phyloP scores from a whole-genome alignment of 64 coral and sea anemone genomes.

The Hydrozoanthus tunicans region DNA sequence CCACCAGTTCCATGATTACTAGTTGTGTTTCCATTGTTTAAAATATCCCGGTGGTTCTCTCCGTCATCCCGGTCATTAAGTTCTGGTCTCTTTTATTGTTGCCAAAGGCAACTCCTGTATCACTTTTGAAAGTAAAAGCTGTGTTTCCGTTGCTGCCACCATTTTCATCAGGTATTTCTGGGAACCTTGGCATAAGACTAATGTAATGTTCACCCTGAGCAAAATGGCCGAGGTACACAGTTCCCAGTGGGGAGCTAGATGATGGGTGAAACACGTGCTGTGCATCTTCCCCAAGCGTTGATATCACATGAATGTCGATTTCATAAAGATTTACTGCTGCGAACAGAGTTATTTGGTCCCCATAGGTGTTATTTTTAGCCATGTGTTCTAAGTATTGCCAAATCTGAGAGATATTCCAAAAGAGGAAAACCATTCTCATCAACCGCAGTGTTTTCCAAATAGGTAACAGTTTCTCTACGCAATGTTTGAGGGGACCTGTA shows the following conservation, averaged over 20 bases:
- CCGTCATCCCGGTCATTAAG: not conserved
- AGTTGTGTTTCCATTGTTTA: not conserved
- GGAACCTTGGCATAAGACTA: conserved; percentile 8
- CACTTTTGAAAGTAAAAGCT: not conserved
- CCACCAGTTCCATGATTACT: not conserved
- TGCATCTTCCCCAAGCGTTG: conserved; percentile 35
- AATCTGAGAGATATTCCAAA: conserved; percentile 42
- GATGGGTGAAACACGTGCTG: conserved; percentile 46
- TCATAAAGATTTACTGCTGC: conserved; percentile 59
- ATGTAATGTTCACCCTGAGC: conserved; percentile 25
- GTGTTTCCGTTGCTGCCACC: not conserved
- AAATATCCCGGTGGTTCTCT: not conserved
- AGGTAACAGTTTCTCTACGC: conserved; percentile 22
- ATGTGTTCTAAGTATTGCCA: conserved; percentile 56
- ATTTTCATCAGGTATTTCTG: not conserved
- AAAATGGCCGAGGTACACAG: conserved; percentile 49
- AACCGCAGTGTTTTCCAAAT: conserved; percentile 39
- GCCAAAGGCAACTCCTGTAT: not conserved
- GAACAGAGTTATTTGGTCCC: conserved; percentile 66
- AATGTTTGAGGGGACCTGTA: conserved; percentile 28
- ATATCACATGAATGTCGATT: conserved; percentile 63
- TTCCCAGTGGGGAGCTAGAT: conserved; percentile 29
- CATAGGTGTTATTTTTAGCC: conserved; percentile 56
- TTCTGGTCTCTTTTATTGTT: not conserved
- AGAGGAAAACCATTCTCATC: conserved; percentile 41